Base-by-base conservation (phyloP, 2,888 invertebrate species). In the Orchesellides sinensis region DNA sequence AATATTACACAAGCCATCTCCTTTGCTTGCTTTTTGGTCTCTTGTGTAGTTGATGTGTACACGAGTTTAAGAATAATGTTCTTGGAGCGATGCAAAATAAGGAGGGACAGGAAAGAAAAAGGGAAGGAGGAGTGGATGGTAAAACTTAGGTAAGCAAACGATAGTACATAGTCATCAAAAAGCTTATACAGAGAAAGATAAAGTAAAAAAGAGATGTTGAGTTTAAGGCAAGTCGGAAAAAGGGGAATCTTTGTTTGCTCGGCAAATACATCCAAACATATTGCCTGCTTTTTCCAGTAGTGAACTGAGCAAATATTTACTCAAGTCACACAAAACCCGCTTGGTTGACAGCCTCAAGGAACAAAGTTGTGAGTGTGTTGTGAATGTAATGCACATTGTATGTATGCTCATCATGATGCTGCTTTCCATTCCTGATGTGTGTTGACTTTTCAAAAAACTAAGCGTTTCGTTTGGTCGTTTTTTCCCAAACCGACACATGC, bases 261-360 rank as follows among this genome's bases (percentile, higher is more conserved):
- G 61, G 84, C 83, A 86, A 86, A 86, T 83, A 85, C 80, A 73
- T 32, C 66, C 75, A 69, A 83, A 78, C 85, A 83, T 86, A 86
- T 86, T 85, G 83, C 85, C 84, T 85, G 84, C 83, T 86, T 83
- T 86, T 86, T 84, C 80, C 83, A 84, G 84, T 83, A 84, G 84
- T 84, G 85, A 86, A 81, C 85, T 84, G 79, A 81, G 47, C 85
- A 84, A 86, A 86, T 86, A 86, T 86, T 86, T 80, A 86, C 85
- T 78, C 81, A 83, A 70, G 81, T 78, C 84, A 86, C 84, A 84
- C 72, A 84, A 73, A 80, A 82, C 81, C 81, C 81, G 81, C 81
- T 68, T 81, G 27, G 81, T 81, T 81, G 74, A 81, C 81, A 81
- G 81, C 73, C 81, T 81, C 81, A 81, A 81, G 81, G 72, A 81